Evolutionary conservation across 2,797 vertebrate species (phyloP), one percentile per base, ranked within the genome.

Genomic region (Cetoscarus ocellatus): DNA sequence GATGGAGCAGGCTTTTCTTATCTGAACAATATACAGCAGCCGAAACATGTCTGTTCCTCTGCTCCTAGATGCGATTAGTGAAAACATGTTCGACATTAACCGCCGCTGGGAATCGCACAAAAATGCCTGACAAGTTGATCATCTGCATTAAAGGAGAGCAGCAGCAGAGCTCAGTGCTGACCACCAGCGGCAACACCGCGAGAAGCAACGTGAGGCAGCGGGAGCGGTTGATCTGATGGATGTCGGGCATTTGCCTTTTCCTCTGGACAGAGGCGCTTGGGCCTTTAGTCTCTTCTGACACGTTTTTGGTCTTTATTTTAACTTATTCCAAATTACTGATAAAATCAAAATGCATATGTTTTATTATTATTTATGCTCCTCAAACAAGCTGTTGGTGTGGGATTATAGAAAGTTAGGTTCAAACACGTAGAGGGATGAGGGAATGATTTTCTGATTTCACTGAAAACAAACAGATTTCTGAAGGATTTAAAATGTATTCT

Each of bases 131-230:
- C 73, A 75, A 75, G 75, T 79, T 78, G 72, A 43, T 73, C 5
- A 6, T 13, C 52, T 43, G 52, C n/a, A 19, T 42, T 47, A 10
- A 18, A 14, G 36, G 3, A 6, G n/a, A 42, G 35, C 34, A 4
- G 6, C 5, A 51, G 55, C 49, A 15, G 70, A 50, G 27, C 89
- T 86, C 89, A 89, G 73, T 88, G 80, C 81, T 90, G 93, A 86
- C 92, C 84, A 86, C 93, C 88, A 93, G 89, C 70, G 84, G 91
- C 64, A 77, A 79, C 79, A 75, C 66, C 47, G 52, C 47, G 76
- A 78, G 62, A 64, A 34, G 81, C 83, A 76, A 6, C 39, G 57
- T 53, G 70, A 68, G 13, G 53, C n/a, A 17, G 52, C 44, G 10
- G 42, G 42, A 14, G 0, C 0, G 1, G 78, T 91, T 88, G 88